Evolutionary conservation across 2,113 vertebrate species (phyloP).

Genomic region (Eulacestoma nigropectus): DNA sequence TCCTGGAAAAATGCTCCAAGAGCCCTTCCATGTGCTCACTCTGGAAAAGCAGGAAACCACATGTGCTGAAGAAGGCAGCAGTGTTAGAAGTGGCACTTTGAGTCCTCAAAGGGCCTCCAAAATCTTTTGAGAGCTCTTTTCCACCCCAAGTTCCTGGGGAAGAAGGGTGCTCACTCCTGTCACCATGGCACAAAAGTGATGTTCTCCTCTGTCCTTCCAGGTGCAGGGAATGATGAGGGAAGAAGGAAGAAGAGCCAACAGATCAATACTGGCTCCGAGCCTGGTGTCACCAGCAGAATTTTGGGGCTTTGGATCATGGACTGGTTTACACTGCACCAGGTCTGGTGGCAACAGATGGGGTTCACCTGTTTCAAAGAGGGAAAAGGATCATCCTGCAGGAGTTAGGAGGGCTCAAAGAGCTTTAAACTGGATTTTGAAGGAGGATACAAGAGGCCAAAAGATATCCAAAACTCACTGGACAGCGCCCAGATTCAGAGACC

Average conservation of each 20-base stretch:
- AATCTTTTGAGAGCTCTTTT: background rate
- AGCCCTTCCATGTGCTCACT: background rate
- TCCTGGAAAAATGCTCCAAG: background rate
- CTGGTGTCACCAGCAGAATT: background rate
- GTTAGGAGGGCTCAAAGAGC: background rate
- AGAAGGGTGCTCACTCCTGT: background rate
- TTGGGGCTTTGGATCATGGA: background rate
- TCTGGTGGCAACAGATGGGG: background rate
- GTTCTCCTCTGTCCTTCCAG: background rate
- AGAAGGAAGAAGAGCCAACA: background rate
- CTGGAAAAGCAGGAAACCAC: background rate
- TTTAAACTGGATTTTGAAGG: background rate
- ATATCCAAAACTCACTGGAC: fast-evolving
- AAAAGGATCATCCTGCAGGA: background rate
- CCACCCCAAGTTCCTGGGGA: background rate
- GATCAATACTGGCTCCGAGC: background rate
- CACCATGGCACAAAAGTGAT: background rate
- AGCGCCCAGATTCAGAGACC: background rate
- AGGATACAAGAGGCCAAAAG: background rate
- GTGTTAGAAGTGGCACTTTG: background rate
- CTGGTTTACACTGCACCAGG: background rate
- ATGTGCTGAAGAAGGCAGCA: background rate
- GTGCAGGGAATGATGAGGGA: background rate
- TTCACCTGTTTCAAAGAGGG: background rate
- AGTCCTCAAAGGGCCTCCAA: background rate